Base-by-base conservation (phyloP, 2,888 invertebrate species). In the Oxycera nigricornis region DNA sequence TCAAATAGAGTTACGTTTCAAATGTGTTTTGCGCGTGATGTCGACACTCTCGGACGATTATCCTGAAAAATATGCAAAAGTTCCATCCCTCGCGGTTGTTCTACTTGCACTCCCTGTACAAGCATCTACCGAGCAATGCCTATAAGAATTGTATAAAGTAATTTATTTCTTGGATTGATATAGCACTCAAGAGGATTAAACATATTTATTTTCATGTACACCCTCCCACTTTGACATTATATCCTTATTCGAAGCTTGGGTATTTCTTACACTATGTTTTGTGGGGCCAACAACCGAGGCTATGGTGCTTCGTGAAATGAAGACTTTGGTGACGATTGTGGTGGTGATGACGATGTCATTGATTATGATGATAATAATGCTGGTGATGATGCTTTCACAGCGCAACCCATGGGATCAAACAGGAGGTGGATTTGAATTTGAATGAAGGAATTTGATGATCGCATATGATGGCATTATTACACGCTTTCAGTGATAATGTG, bases 81-180 rank as follows among this genome's bases (percentile, higher is more conserved):
- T 39, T 62, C 11, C 11, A 35, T 35, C 3, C 17, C 30, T 26
- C 2, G n/a, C n/a, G n/a, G 17, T 28, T 1, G 59, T 59, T 28
- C 24, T 20, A 11, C 3, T 20, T 20, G 50, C n/a, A 24, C 6
- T 6, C 14, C 22, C 55, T 55, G 55, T 62, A n/a, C 20, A 20
- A 35, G 17, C 22, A 17, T 14, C 31, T 17, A 9, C 39, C 20
- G 39, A 1, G 4, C 22, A 22, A 41, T 39, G 24, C 24, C 26
- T 41, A 17, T 6, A n/a, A 6, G 46, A 67, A 20, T 24, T 41
- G 7, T 46, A 26, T 67, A 41, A 24, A 41, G 24, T 41, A 67
- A 67, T 67, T 67, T 67, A 67, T 67, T 67, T 67, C 67, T n/a
- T 24, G 46, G 67, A 67, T 67, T 67, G 41, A 41, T 22, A 67